Base-by-base conservation (phyloP, 2,888 invertebrate species). In the Halictus ligatus region DNA sequence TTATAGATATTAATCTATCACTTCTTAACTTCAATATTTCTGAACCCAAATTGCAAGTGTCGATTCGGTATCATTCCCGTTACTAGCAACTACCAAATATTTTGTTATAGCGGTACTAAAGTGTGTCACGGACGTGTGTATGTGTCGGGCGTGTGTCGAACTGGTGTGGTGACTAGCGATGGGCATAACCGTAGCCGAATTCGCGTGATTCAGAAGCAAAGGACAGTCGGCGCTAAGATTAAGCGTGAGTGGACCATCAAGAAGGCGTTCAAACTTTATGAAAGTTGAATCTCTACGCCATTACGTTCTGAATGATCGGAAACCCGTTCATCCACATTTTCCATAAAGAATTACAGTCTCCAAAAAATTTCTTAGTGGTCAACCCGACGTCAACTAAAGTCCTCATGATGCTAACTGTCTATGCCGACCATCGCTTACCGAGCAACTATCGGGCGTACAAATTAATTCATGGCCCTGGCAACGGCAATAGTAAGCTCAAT, bases 101-200 rank as follows among this genome's bases (percentile, higher is more conserved):
- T 81, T 76, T 81, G 80, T 83, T 85, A 88, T 77, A 84, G 80
- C 86, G 79, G 74, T 46, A 69, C 64, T 73, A 58, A 69, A 73
- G 50, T 58, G 50, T 58, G 54, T 79, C 76, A 60, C 78, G 43
- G 29, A 60, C n/a, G 40, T 80, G 75, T 60, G 29, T 46, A 21
- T 10, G 48, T 25, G 43, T 21, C 50, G 77, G 74, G 50, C 29
- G 46, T 67, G n/a, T n/a, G 25, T 74, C 64, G 80, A 64, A 60
- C 74, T 73, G 60, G 43, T 48, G 54, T 72, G 80, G 67, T 43
- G 54, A 69, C 43, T 35, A 78, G 78, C 67, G 81, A 75, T 75
- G 64, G 75, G 50, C 21, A 58, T 78, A 40, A 48, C 72, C 73
- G 75, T 54, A 48, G 72, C 40, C 48, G 29, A 43, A 67, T 15